A percentile compares a stretch with the other conserved stretches of the same genome.
These are phyloP conservation scores for Halocynthia roretzi DNA, from an alignment of 23 tunicate species.

Conservation along the genomic window DNA sequence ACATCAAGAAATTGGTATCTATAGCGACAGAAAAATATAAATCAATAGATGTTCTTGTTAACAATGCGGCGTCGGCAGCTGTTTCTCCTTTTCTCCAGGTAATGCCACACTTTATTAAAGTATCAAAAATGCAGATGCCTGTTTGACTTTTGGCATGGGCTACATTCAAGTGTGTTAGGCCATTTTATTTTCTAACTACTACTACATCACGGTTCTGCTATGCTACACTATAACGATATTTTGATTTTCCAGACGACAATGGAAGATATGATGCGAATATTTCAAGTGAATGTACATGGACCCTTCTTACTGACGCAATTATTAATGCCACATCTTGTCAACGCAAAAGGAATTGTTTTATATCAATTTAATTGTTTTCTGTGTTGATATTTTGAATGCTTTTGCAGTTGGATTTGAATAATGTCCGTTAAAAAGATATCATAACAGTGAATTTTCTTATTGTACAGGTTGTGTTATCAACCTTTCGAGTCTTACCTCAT, in stretches of 20 bases:
- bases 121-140: too few relatives aligned
- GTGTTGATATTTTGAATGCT: neutral
- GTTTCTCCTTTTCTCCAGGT: conserved; percentile 18
- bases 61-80: conserved; percentile 16
- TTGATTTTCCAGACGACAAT: conserved; percentile 2
- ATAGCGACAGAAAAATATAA: neutral
- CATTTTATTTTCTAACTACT: too few relatives aligned
- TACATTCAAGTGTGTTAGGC: too few relatives aligned
- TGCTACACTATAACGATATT: neutral
- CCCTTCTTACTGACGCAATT: conserved; percentile 10
- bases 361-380: neutral
- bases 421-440: neutral
- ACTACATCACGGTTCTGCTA: too few relatives aligned
- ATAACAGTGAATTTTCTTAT: neutral
- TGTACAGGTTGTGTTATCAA: conserved; percentile 12
- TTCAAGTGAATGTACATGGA: neutral
- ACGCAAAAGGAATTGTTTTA: neutral
- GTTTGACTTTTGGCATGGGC: too few relatives aligned
- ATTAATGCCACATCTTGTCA: neutral
- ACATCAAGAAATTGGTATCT: neutral
- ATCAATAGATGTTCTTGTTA: conserved; percentile 1
- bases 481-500: conserved; percentile 1
- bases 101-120: neutral
- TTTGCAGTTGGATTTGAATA: neutral
- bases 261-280: conserved; percentile 1